A percentile compares a stretch with the other conserved stretches of the same genome.
Evolutionary conservation across 1,140 invertebrate species (phyloP).

Genomic region (Psilanteris sp.): DNA sequence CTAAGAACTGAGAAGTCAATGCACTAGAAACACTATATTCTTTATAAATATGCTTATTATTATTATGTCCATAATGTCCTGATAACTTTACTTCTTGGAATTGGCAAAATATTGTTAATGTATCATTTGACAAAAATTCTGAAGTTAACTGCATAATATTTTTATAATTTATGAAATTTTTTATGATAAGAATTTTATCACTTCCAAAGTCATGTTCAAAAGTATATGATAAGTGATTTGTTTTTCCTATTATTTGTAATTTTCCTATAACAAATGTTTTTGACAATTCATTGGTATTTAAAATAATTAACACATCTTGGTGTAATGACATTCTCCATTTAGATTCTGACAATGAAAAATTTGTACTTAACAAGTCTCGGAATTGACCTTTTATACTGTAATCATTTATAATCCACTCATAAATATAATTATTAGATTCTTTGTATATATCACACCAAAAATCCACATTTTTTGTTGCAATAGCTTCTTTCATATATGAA

Average conservation of each 20-base stretch:
- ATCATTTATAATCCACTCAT: slow-evolving; percentile 1
- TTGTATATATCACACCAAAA: neutral
- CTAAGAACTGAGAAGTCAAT: slow-evolving; percentile 6
- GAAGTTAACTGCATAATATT: neutral
- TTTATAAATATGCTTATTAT: neutral
- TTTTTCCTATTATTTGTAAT: neutral
- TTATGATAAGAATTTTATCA: neutral
- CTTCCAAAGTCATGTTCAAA: neutral
- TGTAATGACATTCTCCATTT: slow-evolving; percentile 5
- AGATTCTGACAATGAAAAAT: neutral
- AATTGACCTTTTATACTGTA: slow-evolving; percentile 6
- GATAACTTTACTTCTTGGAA: neutral
- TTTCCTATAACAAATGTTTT: neutral
- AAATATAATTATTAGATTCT: neutral
- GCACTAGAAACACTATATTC: neutral
- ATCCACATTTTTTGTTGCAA: neutral
- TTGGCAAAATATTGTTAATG: slow-evolving; percentile 5
- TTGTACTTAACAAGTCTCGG: neutral
- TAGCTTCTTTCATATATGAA: neutral
- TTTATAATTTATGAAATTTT: slow-evolving; percentile 2
- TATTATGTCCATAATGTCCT: neutral
- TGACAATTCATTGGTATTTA: neutral
- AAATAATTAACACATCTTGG: neutral
- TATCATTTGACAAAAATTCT: neutral
- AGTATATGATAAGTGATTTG: neutral